Evolutionary conservation across 2,888 invertebrate genomes (phyloP).

Genomic region (Therioaphis trifolii): DNA sequence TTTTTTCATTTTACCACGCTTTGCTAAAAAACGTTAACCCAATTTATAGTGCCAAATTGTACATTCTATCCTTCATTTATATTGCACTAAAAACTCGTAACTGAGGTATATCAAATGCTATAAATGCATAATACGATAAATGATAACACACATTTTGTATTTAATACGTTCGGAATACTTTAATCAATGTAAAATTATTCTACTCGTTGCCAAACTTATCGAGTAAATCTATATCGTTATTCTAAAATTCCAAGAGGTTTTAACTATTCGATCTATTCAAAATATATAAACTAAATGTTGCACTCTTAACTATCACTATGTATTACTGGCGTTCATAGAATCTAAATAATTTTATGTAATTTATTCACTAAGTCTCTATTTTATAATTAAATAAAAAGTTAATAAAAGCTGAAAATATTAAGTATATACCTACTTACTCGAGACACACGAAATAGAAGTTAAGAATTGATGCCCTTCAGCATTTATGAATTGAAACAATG

Average conservation of each 20-base stretch:
- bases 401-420: neutral
- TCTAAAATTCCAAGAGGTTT: neutral
- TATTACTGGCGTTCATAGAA: neutral
- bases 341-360: neutral
- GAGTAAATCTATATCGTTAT: conserved; percentile 28
- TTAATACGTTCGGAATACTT: neutral
- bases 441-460: neutral
- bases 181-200: neutral
- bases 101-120: neutral
- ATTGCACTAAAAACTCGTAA: conserved; percentile 28
- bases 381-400: conserved; percentile 7
- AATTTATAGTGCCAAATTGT: conserved; percentile 47
- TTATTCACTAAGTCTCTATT: neutral
- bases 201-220: conserved; percentile 11
- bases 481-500: conserved; percentile 43
- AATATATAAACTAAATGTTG: neutral
- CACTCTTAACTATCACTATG: no score
- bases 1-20: conserved; percentile 27
- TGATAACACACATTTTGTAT: neutral
- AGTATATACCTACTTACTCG: neutral
- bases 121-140: neutral
- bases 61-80: conserved; percentile 26
- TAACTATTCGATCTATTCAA: neutral
- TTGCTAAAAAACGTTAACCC: conserved; percentile 39
- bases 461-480: conserved; percentile 4